Evolutionary conservation across 2,113 vertebrate genomes (phyloP).

Genomic region (Aptenodytes forsteri): DNA sequence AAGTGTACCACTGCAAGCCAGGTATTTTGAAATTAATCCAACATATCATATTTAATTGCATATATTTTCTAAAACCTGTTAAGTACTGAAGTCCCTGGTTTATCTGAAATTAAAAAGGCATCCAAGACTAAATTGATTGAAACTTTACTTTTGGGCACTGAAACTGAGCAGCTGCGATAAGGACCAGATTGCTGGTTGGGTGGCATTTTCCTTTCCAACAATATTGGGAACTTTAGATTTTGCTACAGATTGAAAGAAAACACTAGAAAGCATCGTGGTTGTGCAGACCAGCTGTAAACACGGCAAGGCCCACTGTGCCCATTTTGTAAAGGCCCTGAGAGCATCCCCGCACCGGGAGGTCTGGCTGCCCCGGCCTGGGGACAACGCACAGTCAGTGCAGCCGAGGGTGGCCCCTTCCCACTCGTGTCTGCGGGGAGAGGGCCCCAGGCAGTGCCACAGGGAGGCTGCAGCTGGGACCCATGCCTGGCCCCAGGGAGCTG

Average conservation of each 20-base stretch:
- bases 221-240: not conserved
- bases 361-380: not conserved
- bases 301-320: not conserved
- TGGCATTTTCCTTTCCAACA: not conserved
- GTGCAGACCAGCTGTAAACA: not conserved
- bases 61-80: not conserved
- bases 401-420: not conserved
- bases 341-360: fast-evolving
- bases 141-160: slow-evolving; percentile 5
- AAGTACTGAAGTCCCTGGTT: not conserved
- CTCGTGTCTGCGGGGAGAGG: not conserved
- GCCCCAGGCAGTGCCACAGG: not conserved
- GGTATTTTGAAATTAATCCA: not conserved
- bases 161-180: not conserved
- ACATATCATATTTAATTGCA: not conserved
- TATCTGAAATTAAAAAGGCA: slow-evolving; percentile 9
- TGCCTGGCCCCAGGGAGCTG: not conserved
- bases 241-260: not conserved
- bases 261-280: not conserved
- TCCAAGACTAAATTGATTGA: slow-evolving; percentile 13
- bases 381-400: not conserved
- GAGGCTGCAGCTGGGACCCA: not conserved
- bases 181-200: not conserved
- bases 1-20: not conserved
- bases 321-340: not conserved